Base-by-base conservation (phyloP, 2,113 vertebrate species). In the Syngnathus floridae region DNA sequence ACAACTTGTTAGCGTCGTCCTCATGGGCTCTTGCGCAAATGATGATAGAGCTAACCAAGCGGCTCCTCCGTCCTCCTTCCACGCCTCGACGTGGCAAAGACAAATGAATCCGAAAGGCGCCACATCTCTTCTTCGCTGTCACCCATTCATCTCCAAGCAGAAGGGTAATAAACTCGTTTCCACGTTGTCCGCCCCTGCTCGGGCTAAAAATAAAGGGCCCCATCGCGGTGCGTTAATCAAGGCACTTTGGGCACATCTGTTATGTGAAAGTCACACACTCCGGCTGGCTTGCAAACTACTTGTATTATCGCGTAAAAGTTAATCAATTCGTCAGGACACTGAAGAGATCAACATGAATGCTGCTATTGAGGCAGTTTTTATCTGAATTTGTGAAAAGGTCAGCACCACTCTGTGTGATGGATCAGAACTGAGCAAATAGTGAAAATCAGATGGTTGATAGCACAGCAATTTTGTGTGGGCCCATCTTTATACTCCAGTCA, bases 181-280 rank as follows among this genome's bases (percentile, higher is more conserved):
- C 73, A 67, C 69, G 64, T 56, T 77, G 78, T 75, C 76, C 26
- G 65, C 70, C 71, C 64, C 62, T 31, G 70, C 71, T 41, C 49
- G 31, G 48, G 74, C 83, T 87, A 83, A 87, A 88, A 85, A 85
- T 87, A 83, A 86, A 82, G 75, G 63, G 72, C 73, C 76, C 76
- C 78, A 74, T 64, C 35, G 60, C 52, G 51, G 63, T 62, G 61
- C 77, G 85, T 85, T 85, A 85, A 85, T 87, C 76, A 87, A 83
- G 74, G 73, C 45, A 76, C 60, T 75, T 81, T 74, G 38, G 45
- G 46, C 64, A 77, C 73, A 77, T 84, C 76, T 76, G 71, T 71
- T 76, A 60, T 71, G 36, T 35, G 40, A 56, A 62, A 36, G 61
- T 71, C 62, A 70, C 58, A 69, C n/a, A 21, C 16, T 36, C 56